Evolutionary conservation across 2,888 invertebrate species (phyloP).

Genomic region (Chaetoderma sp.): DNA sequence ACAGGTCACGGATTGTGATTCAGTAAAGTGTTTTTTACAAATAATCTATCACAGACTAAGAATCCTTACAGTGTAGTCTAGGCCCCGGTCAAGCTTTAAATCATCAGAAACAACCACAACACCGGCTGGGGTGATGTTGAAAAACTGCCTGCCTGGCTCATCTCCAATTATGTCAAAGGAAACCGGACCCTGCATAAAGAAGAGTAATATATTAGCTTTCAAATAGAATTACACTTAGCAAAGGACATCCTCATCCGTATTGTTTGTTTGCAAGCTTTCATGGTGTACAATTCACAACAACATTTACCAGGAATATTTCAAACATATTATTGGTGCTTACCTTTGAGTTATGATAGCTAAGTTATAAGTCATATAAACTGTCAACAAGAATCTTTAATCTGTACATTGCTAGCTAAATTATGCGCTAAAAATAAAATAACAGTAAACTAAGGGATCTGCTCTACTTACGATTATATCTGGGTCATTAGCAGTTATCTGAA

Average conservation of each 20-base stretch:
- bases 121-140: conserved; percentile 47
- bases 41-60: too few species aligned
- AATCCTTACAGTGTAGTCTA: conserved; percentile 53
- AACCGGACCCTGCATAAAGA: conserved; percentile 38
- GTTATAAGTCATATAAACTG: background rate
- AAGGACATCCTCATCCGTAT: too few species aligned
- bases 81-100: conserved; percentile 41
- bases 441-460: too few species aligned
- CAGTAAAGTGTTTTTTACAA: too few species aligned
- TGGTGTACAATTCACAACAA: too few species aligned
- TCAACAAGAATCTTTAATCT: background rate
- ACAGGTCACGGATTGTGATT: too few species aligned
- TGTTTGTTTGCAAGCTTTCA: too few species aligned
- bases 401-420: background rate
- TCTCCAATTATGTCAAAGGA: conserved; percentile 52
- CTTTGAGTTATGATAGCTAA: too few species aligned
- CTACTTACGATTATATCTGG: conserved; percentile 29
- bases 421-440: too few species aligned
- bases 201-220: background rate
- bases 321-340: too few species aligned
- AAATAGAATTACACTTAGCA: too few species aligned
- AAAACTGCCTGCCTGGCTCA: conserved; percentile 57
- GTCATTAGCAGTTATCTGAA: conserved; percentile 43
- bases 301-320: too few species aligned
- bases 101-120: conserved; percentile 43